These are phyloP conservation scores for Platycheirus rosarum DNA, from an alignment of 2,888 invertebrate genomes.

Conservation along the genomic window DNA sequence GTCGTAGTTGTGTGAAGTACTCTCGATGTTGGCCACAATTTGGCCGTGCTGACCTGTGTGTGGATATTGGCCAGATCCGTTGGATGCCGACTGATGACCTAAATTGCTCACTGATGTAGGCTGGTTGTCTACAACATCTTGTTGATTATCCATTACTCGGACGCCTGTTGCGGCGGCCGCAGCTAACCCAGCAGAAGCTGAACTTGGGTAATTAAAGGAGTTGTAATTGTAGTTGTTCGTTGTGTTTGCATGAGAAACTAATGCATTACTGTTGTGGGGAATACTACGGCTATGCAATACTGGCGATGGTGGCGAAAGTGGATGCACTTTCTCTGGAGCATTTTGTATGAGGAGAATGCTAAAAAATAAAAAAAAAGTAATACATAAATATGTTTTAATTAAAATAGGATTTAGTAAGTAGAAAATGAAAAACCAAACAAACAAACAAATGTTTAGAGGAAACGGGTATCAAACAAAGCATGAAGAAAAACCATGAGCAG, in stretches of 20 bases:
- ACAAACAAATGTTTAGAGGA: no score
- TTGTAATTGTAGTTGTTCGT: conserved; percentile 72
- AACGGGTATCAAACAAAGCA: no score
- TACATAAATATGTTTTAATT: neutral
- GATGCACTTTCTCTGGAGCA: conserved; percentile 91
- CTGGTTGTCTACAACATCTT: conserved; percentile 63
- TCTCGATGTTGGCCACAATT: conserved; percentile 87
- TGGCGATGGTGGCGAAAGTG: conserved; percentile 86
- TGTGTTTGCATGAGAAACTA: conserved; percentile 71
- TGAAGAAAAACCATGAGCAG: no score
- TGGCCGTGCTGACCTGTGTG: conserved; percentile 79
- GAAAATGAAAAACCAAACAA: no score
- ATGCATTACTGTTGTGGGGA: conserved; percentile 76
- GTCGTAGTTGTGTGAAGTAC: conserved; percentile 82
- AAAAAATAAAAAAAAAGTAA: conserved; percentile 67
- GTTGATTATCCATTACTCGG: conserved; percentile 15
- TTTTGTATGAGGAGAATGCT: conserved; percentile 97
- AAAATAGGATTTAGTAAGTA: no score
- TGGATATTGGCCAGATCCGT: conserved; percentile 74
- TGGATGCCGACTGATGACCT: conserved; percentile 64
- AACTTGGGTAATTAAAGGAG: conserved; percentile 63
- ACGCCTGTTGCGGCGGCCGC: conserved; percentile 27
- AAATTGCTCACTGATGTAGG: conserved; percentile 54
- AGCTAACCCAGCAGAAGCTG: conserved; percentile 50
- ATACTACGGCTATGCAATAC: conserved; percentile 78